Base-by-base conservation (phyloP, 2,113 vertebrate species). In the Campylorhamphus procurvoides region DNA sequence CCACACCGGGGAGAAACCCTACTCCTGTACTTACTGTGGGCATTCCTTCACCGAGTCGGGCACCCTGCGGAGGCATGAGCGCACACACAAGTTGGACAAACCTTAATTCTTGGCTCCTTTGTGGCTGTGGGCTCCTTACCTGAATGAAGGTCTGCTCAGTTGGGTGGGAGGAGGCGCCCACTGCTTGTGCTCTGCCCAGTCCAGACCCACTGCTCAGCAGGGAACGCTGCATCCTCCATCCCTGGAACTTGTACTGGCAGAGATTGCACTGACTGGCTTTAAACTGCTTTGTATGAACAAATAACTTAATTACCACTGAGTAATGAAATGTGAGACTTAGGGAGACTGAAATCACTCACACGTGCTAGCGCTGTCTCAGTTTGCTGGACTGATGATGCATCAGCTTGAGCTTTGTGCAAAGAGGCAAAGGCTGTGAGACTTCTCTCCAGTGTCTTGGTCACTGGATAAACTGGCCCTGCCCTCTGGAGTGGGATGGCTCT, bases 1-100 rank as follows among this genome's bases (percentile, higher is more conserved):
- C 89, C 82, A 91, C 28, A 96, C 96, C 0, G 94, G 96, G 49
- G 95, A 97, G 72, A 97, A 96, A 23, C 93, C 96, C 23, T 95
- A 93, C 62, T 91, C 84, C 47, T 96, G 94, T 28, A 15, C 11
- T n/a, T 86, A 79, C 76, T 93, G 96, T 6, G 84, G 86, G 7
- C 83, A 74, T 59, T 90, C 93, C 68, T 97, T 97, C 88, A 89
- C 84, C 0, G 94, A 97, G 56, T 92, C 76, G 1, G 92, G 96
- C 7, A 90, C 95, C 29, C 66, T 94, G 0, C 88, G 75, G 85
- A 92, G 94, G 69, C 97, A 97, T 0, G 95, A 97, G 71, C 58
- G 69, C 44, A 93, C 84, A 1, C 96, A 95, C 53, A 92, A 58
- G 44, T 4, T 74, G 74, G 86, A 95, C 44, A 95, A 85, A 50